Evolutionary conservation across 2,113 vertebrate genomes (phyloP), one percentile per base, ranked within the genome.

Genomic region (Nothoprocta perdicaria): DNA sequence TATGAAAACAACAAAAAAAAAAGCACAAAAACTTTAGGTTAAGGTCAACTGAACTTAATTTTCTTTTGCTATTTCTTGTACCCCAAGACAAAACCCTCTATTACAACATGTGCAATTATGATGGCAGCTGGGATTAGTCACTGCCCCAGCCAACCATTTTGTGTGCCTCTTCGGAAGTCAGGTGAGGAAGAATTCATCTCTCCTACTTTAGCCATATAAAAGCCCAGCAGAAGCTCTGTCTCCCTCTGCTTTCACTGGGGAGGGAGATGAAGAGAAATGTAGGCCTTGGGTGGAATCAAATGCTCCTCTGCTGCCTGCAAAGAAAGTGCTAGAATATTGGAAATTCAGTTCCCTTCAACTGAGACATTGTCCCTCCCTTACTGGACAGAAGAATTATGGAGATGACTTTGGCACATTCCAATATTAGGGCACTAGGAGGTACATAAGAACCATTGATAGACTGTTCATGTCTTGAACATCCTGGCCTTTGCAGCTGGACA

Each of bases 401-500:
- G 60, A 23, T 31, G 76, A 55, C 26, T 43, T 38, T 19, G 52
- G 74, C 46, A 50, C n/a, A n/a, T 29, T 35, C 27, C 53, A 24
- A n/a, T 31, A 21, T 0, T 27, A 86, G n/a, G 41, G 43, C n/a
- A 91, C 33, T 2, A 50, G 76, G 63, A 80, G 33, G n/a, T 38
- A 68, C 61, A 43, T 0, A 77, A 50, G 33, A 91, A 29, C 24
- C 85, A 48, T 11, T 73, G 61, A 79, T 2, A 60, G 52, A 38
- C 50, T 3, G 7, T 14, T 40, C 17, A 21, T 13, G 52, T 41
- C 22, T 22, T 24, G n/a, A 73, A 46, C 53, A 92, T 33, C 12
- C 48, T 0, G 0, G 26, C 60, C 65, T 71, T 19, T 0, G 0
- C 81, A 68, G 57, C 46, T 63, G 46, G 65, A 71, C 0, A 0